A percentile compares a stretch with the other conserved stretches of the same genome.
Conservation (phyloP, 2,797 vertebrate species). For the Tokudaia tokunoshimensis region DNA sequence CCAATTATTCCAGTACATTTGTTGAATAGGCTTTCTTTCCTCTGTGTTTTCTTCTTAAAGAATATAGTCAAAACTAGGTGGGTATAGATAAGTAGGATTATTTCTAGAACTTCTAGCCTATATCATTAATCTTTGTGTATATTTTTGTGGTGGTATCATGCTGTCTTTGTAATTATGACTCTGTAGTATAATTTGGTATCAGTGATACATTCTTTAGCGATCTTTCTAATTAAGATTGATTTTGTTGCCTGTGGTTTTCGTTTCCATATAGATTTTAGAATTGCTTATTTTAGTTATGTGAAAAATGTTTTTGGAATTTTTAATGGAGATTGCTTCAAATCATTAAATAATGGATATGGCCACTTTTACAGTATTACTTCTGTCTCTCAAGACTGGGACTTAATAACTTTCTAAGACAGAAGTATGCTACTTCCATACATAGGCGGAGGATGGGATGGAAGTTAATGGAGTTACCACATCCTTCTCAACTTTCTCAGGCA, state of each 20-base stretch:
- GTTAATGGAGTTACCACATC: too few species aligned
- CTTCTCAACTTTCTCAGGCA: neutral
- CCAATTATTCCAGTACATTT: neutral
- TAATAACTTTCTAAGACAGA: neutral
- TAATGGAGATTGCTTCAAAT: neutral
- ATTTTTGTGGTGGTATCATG: neutral
- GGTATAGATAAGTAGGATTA: neutral
- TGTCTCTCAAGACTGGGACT: too few species aligned
- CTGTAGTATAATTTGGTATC: neutral
- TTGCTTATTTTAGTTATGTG: too few species aligned
- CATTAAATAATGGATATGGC: too few species aligned
- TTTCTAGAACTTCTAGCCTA: neutral
- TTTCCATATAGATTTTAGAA: too few species aligned
- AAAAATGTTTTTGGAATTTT: neutral
- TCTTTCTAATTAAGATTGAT: too few species aligned
- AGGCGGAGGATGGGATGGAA: neutral
- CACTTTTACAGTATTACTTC: neutral
- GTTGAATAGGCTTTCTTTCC: neutral
- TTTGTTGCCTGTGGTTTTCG: too few species aligned
- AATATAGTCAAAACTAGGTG: neutral
- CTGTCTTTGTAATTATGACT: neutral
- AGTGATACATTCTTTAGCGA: too few species aligned
- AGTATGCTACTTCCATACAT: fast-evolving
- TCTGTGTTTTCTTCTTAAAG: neutral
- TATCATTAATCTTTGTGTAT: neutral